These are phyloP conservation scores for Sphenopsis melanotis DNA, from an alignment of 2,797 vertebrate genomes.

Conservation along the genomic window DNA sequence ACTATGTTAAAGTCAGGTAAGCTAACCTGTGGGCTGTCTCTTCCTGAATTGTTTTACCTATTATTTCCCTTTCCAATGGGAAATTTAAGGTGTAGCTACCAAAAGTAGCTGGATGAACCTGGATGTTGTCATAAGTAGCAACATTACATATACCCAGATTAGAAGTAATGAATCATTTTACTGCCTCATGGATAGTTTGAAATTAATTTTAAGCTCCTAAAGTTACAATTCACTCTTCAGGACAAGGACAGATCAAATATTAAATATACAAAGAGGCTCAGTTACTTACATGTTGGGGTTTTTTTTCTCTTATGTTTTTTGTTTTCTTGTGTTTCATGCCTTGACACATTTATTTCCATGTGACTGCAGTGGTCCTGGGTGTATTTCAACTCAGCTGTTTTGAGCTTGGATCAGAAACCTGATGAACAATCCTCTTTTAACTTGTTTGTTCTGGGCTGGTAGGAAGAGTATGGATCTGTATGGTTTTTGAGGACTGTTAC, in stretches of 20 bases:
- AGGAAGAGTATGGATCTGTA: neutral
- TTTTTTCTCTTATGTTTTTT: neutral
- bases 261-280: neutral
- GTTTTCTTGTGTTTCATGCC: neutral
- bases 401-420: neutral
- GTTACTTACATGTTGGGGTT: accelerated
- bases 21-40: neutral
- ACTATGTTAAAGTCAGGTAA: conserved; percentile 98
- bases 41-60: neutral
- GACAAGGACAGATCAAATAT: neutral
- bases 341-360: neutral
- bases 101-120: neutral
- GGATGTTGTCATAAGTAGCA: neutral
- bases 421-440: neutral
- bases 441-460: neutral
- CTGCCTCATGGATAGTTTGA: neutral
- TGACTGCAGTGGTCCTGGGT: neutral
- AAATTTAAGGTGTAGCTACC: neutral
- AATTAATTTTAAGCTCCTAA: neutral
- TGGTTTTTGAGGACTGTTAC: neutral
- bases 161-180: neutral
- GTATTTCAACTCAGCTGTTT: neutral
- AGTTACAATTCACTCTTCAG: neutral
- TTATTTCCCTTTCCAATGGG: neutral
- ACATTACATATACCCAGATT: neutral